These are phyloP conservation scores for Hestina assimilis DNA, from an alignment of 1,140 invertebrate genomes.

Conservation along the genomic window DNA sequence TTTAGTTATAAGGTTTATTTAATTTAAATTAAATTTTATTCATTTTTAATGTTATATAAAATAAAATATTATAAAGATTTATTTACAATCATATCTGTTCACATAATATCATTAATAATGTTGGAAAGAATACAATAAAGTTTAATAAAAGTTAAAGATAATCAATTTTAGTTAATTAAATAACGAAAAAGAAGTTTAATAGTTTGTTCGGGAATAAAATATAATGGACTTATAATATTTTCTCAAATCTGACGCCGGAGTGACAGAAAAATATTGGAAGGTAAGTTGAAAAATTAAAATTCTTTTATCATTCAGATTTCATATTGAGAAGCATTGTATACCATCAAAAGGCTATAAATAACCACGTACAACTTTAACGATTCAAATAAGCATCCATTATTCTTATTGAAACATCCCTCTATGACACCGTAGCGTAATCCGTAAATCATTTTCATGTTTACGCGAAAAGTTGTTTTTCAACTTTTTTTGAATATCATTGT, in stretches of 20 bases:
- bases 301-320: background rate
- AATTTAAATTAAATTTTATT: background rate
- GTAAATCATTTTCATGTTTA: too few species aligned
- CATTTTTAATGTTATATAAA: background rate
- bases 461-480: too few species aligned
- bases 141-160: too few species aligned
- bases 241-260: background rate
- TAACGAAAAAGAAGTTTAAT: background rate
- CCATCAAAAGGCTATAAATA: background rate
- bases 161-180: background rate
- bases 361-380: too few species aligned
- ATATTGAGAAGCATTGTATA: background rate
- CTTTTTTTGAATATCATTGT: too few species aligned
- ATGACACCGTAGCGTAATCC: too few species aligned
- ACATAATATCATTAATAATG: background rate
- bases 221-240: background rate
- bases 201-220: too few species aligned
- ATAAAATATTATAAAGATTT: background rate
- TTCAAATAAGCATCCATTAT: background rate
- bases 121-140: too few species aligned
- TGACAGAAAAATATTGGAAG: background rate
- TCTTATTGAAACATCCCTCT: background rate
- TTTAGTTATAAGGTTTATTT: slow-evolving; percentile 8
- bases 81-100: too few species aligned
- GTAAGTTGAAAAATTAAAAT: background rate